Evolutionary conservation across 2,888 invertebrate genomes (phyloP), one percentile per base, ranked within the genome.

Genomic region (Andrena flavipes): DNA sequence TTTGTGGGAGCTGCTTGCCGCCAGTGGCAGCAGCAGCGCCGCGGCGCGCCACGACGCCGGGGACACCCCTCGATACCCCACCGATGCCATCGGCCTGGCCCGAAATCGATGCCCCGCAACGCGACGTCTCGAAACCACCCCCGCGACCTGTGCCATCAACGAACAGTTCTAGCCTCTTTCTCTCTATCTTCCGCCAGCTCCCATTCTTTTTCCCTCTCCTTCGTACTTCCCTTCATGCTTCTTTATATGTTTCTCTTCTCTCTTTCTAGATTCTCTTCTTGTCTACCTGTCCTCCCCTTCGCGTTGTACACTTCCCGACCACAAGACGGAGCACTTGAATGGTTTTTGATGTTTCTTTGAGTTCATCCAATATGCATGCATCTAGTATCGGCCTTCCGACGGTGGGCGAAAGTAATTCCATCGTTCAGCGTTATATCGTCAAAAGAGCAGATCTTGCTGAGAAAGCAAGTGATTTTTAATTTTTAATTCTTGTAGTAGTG

Each of bases 21-120:
- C 63, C 64, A 68, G 62, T 64, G 70, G 84, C 73, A 80, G 74
- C 87, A 81, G 84, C 87, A 84, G 84, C 87, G 85, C 84, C 85
- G 85, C 84, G 85, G 82, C 83, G 84, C 71, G 67, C 73, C 79
- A 84, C 76, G 67, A 82, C 82, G 86, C 80, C 85, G 84, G 60
- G 59, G 80, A 84, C 83, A 80, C 87, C 81, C 86, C 85, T 80
- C 86, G 84, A 82, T 84, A 80, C 85, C 88, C 79, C 85, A 86
- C 88, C 87, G 87, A 90, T 91, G 92, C 91, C 92, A 90, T 91
- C 91, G 92, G 91, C 91, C 91, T 91, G 90, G 89, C 90, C 88
- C 87, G 87, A 90, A 92, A 92, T 92, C 92, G 92, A 92, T 92
- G 92, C 89, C 89, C 91, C 88, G 90, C 87, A 88, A 88, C 86